Base-by-base conservation (phyloP, 1,140 invertebrate species). In the Drosophila insularis region DNA sequence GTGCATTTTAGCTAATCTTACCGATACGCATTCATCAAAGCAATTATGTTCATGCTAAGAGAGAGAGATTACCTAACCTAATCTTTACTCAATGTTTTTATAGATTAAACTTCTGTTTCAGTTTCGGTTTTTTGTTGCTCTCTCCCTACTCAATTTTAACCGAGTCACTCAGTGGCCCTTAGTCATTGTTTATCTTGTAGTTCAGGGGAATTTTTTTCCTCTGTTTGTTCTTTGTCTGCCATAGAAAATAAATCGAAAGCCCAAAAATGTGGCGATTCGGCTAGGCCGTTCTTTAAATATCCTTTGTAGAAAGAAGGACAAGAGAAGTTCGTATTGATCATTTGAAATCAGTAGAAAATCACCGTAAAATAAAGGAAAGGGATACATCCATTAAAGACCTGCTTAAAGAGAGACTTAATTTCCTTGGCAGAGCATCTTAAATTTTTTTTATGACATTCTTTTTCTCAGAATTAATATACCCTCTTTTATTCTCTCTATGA, bases 191-290 rank as follows among this genome's bases (percentile, higher is more conserved):
- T 62, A 63, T 62, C 72, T 55, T 69, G 62, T 50, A 50, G 43
- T 56, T 59, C 40, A 69, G 68, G 56, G 63, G 56, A 37, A 68
- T 75, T 75, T 75, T 68, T 68, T 61, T 35, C 43, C 61, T 54
- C 4, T 32, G 13, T 40, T 54, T 56, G 53, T 62, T 72, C 50
- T 59, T 61, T 35, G 40, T 75, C 62, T 75, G 72, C 75, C 75
- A 40, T 54, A 43, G 59, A 75, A 75, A 73, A 75, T 58, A 75
- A 75, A 75, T 75, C 73, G 65, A 69, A 75, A 19, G 4, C 14
- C 43, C 43, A 17, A 46, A 17, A 21, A 4, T 37, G 11, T 5
- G n/a, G n/a, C n/a, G 32, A 0, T 13, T 13, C 2, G 13, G 10
- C 35, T 37, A 37, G 4, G 11, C 35, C 35, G 10, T 13, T 10